Evolutionary conservation across 2,113 vertebrate species (phyloP).

Genomic region (Miniopterus natalensis): DNA sequence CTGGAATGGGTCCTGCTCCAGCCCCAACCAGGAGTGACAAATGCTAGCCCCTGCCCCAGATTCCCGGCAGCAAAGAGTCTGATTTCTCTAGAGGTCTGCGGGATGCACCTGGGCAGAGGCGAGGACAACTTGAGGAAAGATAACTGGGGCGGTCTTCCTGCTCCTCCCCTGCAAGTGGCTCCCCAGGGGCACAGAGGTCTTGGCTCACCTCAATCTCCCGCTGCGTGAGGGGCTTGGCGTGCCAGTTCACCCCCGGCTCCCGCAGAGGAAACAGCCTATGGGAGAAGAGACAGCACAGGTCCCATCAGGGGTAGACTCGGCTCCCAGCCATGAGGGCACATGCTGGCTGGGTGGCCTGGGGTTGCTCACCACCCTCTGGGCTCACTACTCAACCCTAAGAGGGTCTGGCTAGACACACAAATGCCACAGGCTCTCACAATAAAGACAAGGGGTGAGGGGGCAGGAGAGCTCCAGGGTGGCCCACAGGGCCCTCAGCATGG

Average conservation of each 20-base stretch:
- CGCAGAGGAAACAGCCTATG: slow-evolving; percentile 96
- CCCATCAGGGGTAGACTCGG: accelerated
- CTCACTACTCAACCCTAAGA: neutral
- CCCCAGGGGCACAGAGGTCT: accelerated
- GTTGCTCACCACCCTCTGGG: neutral
- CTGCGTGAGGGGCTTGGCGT: slow-evolving; percentile 93
- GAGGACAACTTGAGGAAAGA: neutral
- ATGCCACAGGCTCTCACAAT: accelerated
- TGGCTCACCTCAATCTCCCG: slow-evolving; percentile 93
- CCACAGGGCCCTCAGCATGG: accelerated
- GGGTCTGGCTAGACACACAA: neutral
- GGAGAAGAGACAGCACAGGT: neutral
- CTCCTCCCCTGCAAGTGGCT: neutral
- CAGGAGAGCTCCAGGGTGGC: too few species aligned
- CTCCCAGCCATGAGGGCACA: accelerated
- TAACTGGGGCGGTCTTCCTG: neutral
- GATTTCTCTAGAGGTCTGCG: neutral
- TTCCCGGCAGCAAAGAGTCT: accelerated
- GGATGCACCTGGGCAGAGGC: neutral
- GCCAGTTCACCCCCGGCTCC: slow-evolving; percentile 96
- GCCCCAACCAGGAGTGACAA: neutral
- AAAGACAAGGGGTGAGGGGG: neutral
- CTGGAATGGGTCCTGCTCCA: neutral
- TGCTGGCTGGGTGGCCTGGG: accelerated
- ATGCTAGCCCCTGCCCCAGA: neutral